Conservation (phyloP, 2,797 vertebrate genomes). For the Macropodus opercularis region DNA sequence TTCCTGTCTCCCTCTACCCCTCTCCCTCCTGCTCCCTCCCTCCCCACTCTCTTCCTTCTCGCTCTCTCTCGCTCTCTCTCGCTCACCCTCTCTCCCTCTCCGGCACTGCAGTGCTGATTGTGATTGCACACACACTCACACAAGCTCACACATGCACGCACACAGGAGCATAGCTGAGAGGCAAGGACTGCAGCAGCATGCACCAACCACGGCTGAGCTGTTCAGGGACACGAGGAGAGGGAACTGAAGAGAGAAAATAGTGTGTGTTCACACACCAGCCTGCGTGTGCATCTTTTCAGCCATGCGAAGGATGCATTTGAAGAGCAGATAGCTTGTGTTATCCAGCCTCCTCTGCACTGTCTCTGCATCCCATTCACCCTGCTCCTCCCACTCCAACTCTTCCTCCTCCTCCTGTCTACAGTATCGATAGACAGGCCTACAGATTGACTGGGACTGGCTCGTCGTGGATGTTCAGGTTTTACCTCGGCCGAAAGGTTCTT, state of each 20-base stretch:
- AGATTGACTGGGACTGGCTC: slow-evolving; percentile 69
- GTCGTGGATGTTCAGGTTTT: slow-evolving; percentile 69
- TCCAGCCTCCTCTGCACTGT: slow-evolving; percentile 77
- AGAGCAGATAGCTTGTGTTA: slow-evolving; percentile 71
- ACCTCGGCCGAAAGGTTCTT: slow-evolving; percentile 62
- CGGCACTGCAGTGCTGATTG: slow-evolving; percentile 84
- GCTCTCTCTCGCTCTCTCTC: slow-evolving; percentile 21
- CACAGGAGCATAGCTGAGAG: slow-evolving; percentile 70
- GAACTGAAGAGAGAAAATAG: slow-evolving; percentile 65
- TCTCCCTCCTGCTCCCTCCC: slow-evolving; percentile 27
- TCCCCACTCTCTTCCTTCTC: slow-evolving; percentile 11
- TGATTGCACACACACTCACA: slow-evolving; percentile 69
- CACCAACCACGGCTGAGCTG: slow-evolving; percentile 72
- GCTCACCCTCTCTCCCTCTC: slow-evolving; percentile 64
- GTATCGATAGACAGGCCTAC: slow-evolving; percentile 79
- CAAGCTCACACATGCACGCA: slow-evolving; percentile 38
- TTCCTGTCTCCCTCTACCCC: slow-evolving; percentile 31
- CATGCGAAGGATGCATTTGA: slow-evolving; percentile 63
- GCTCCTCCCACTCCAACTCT: slow-evolving; percentile 80
- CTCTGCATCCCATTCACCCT: slow-evolving; percentile 77
- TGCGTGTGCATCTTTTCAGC: slow-evolving; percentile 68
- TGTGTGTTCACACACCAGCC: slow-evolving; percentile 54
- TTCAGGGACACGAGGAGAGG: slow-evolving; percentile 64
- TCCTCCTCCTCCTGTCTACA: slow-evolving; percentile 76
- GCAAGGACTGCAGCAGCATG: slow-evolving; percentile 80